Evolutionary conservation across 2,888 invertebrate genomes (phyloP).

Genomic region (Linnaemya vulpina): DNA sequence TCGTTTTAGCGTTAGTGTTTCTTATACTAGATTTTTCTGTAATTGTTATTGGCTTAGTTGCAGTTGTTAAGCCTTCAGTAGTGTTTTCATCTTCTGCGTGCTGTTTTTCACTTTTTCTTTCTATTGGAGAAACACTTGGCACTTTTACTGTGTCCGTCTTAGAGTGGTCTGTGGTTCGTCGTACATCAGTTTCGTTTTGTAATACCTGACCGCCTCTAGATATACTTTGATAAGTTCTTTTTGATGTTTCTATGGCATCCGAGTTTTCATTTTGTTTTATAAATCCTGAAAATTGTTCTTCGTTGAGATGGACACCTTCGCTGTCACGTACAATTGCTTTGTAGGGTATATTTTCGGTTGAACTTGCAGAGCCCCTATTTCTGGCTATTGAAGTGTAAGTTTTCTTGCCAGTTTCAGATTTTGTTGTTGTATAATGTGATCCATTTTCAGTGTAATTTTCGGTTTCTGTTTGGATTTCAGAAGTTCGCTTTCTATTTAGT

Average conservation of each 20-base stretch:
- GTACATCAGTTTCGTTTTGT: not conserved
- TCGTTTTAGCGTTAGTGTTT: not conserved
- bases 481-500: not conserved
- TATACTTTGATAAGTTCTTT: constrained; percentile 67
- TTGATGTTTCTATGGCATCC: not conserved
- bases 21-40: not conserved
- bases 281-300: constrained; percentile 75
- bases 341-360: constrained; percentile 73
- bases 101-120: not conserved
- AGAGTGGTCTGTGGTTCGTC: not conserved
- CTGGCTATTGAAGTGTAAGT: constrained; percentile 55
- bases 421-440: not conserved
- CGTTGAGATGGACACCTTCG: constrained; percentile 72
- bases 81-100: not conserved
- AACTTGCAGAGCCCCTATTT: not conserved
- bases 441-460: not conserved
- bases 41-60: not conserved
- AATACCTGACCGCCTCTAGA: constrained; percentile 73
- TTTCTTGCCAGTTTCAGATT: constrained; percentile 30
- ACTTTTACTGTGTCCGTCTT: not conserved
- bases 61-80: not conserved
- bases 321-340: constrained; percentile 74
- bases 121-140: not conserved
- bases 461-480: not conserved
- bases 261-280: constrained; percentile 54